Conservation (phyloP, 2,888 invertebrate genomes). For the Caenorhabditis sp. region DNA sequence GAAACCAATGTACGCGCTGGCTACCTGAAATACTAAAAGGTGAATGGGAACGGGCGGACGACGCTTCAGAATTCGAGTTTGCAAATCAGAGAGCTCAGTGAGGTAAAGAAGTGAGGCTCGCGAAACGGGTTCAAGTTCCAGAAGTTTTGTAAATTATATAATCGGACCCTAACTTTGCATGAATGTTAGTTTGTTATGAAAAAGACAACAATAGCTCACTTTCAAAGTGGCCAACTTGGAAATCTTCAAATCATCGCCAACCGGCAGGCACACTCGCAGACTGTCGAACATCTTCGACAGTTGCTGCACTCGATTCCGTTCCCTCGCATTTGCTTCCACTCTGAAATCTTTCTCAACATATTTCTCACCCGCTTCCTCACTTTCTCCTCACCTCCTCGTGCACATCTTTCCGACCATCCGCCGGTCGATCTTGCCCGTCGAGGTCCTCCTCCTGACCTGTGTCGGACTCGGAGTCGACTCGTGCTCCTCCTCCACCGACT, state of each 20-base stretch:
- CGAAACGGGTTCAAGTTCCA: too few relatives aligned
- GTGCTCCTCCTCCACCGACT: constrained; percentile 9
- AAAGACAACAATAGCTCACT: not conserved
- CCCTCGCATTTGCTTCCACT: constrained; percentile 55
- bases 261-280: constrained; percentile 30
- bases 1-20: constrained; percentile 49
- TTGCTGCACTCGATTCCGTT: constrained; percentile 54
- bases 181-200: too few relatives aligned
- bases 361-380: not conserved
- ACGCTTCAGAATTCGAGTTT: too few relatives aligned
- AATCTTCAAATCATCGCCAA: constrained; percentile 33
- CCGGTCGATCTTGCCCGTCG: constrained; percentile 27
- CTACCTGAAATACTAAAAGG: constrained; percentile 33
- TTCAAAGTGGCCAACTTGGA: constrained; percentile 52
- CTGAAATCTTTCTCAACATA: constrained; percentile 6
- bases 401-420: constrained; percentile 35
- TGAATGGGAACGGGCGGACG: too few relatives aligned
- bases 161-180: too few relatives aligned
- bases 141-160: too few relatives aligned
- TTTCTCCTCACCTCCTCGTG: constrained; percentile 19
- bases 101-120: too few relatives aligned
- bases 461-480: constrained; percentile 37
- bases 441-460: constrained; percentile 20
- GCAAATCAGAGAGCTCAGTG: too few relatives aligned
- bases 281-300: constrained; percentile 50